These are phyloP conservation scores for Drosophila guanche DNA, from an alignment of 1,140 invertebrate genomes.

Conservation along the genomic window DNA sequence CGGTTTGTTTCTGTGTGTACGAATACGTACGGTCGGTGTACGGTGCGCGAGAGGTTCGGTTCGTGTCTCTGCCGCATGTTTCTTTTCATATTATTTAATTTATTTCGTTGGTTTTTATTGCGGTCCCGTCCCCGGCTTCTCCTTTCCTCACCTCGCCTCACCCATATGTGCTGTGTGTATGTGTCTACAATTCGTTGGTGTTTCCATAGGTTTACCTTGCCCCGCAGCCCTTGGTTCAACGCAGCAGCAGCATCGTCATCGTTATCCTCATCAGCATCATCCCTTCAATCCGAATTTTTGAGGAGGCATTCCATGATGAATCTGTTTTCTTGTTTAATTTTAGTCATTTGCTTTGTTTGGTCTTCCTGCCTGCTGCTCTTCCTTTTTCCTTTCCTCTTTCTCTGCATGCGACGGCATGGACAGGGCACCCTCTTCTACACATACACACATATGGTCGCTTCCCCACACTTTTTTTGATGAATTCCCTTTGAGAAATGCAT, in stretches of 20 bases:
- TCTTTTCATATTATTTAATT: conserved; percentile 81
- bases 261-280: conserved; percentile 43
- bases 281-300: conserved; percentile 62
- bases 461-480: conserved; percentile 6
- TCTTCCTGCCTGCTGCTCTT: conserved; percentile 10
- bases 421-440: conserved; percentile 52
- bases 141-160: not conserved
- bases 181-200: no score
- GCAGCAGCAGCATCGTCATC: conserved; percentile 22
- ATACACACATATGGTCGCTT: conserved; percentile 7
- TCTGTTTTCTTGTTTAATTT: conserved; percentile 76
- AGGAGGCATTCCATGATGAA: conserved; percentile 73
- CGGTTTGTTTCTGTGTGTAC: conserved; percentile 64
- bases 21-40: conserved; percentile 1
- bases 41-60: not conserved
- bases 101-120: conserved; percentile 80
- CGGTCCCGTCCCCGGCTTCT: conserved; percentile 24
- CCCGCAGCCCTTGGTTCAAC: no score
- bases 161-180: not conserved
- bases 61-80: conserved; percentile 61
- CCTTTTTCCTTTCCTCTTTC: conserved; percentile 2
- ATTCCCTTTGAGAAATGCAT: conserved; percentile 41
- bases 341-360: conserved; percentile 67
- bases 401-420: conserved; percentile 11
- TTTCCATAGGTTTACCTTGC: no score